Evolutionary conservation across 2,888 invertebrate genomes (phyloP).

Genomic region (Scaeva pyrastri): DNA sequence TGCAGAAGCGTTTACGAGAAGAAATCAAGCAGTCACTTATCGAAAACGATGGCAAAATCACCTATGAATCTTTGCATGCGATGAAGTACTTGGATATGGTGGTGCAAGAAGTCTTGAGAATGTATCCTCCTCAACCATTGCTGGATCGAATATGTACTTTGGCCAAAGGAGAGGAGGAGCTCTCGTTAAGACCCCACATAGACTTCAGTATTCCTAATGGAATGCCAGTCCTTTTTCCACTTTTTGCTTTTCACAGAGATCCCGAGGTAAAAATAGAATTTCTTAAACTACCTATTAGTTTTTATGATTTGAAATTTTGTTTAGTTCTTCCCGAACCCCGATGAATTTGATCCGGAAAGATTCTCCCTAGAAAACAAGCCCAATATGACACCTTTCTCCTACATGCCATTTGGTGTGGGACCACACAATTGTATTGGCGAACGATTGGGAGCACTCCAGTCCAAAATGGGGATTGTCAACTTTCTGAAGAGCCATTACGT

Average conservation of each 20-base stretch:
- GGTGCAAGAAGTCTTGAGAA: conserved; percentile 80
- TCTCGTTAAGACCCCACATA: conserved; percentile 79
- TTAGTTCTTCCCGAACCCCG: conserved; percentile 81
- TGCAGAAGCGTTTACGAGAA: conserved; percentile 82
- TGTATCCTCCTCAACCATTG: conserved; percentile 83
- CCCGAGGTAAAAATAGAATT: conserved; percentile 78
- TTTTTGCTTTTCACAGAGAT: conserved; percentile 82
- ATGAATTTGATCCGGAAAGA: conserved; percentile 80
- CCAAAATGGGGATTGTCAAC: conserved; percentile 80
- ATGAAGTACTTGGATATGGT: conserved; percentile 84
- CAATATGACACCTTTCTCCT: conserved; percentile 79
- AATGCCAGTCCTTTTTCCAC: conserved; percentile 82
- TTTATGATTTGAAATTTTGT: conserved; percentile 48
- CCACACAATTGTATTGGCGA: conserved; percentile 82
- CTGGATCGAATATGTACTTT: conserved; percentile 82
- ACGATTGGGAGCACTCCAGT: conserved; percentile 81
- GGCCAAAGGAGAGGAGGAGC: conserved; percentile 67
- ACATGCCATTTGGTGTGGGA: conserved; percentile 82
- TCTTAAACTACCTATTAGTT: not conserved
- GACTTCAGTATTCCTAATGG: conserved; percentile 80
- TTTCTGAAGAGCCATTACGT: conserved; percentile 79
- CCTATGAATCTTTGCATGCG: conserved; percentile 83
- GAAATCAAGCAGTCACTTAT: conserved; percentile 83
- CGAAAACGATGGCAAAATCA: conserved; percentile 80
- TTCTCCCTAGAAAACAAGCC: conserved; percentile 77